Evolutionary conservation across 1,140 invertebrate genomes (phyloP), one percentile per base, ranked within the genome.

Genomic region (Rhopalosiphum maidis): DNA sequence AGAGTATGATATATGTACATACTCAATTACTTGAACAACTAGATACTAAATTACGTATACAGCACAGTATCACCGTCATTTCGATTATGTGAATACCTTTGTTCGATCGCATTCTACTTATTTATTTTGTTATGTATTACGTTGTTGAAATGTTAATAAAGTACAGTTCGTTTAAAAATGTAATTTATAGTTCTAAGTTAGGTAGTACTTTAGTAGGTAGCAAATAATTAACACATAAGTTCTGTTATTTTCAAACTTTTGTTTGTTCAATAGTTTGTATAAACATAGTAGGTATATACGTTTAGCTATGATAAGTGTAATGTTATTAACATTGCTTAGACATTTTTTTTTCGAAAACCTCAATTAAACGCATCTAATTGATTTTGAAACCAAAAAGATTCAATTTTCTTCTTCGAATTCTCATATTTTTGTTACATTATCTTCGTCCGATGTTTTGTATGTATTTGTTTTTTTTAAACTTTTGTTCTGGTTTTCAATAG

Each of bases 61-160:
- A 77, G 5, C 15, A 5, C 8, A 77, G 5, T 77, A 77, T 15
- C 22, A 54, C 54, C 60, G 11, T 77, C 15, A 3, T n/a, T 77
- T 77, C 30, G 30, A 77, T 23, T 77, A 77, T n/a, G 60, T 21
- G n/a, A 77, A 77, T 77, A 77, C n/a, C 30, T 77, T 77, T 4
- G 30, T 77, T 77, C n/a, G n/a, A 77, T 77, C 15, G n/a, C 0
- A 77, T 77, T 77, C 60, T n/a, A 18, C 60, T 77, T 77, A 77
- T n/a, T 77, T 77, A n/a, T n/a, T n/a, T 77, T 77, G 60, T n/a
- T n/a, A 77, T 77, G 60, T 77, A 77, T n/a, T 77, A 77, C 60
- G 60, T 77, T 77, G 60, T 77, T 77, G 11, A 77, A 77, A 77
- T 77, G 15, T n/a, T 77, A 77, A 77, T 77, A 77, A 77, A 77